phyloP scores from a whole-genome alignment of 1,140 invertebrate species.

The Zaprionus davidi region DNA sequence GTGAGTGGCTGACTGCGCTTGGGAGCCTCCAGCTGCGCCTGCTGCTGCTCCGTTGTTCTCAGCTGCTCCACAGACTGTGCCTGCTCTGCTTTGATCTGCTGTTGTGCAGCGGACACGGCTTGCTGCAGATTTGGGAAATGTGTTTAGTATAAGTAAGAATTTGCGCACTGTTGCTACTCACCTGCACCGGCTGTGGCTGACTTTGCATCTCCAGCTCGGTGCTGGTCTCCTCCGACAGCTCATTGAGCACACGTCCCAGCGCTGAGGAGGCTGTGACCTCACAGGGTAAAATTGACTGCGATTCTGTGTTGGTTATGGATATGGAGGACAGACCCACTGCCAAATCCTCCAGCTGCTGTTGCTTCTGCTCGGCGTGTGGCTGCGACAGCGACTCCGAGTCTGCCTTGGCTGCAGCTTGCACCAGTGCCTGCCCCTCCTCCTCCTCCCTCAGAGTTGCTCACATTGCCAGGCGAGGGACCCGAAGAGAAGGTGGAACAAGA shows the following conservation, averaged over 20 bases:
- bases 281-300: slow-evolving; percentile 66
- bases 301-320: slow-evolving; percentile 63
- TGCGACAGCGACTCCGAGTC: slow-evolving; percentile 20
- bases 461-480: slow-evolving; percentile 74
- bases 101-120: not conserved
- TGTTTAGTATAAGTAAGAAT: not conserved
- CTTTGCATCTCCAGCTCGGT: slow-evolving; percentile 55
- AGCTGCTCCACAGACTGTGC: not conserved
- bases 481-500: slow-evolving; percentile 83
- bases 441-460: slow-evolving; percentile 66
- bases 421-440: slow-evolving; percentile 43
- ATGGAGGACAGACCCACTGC: slow-evolving; percentile 76
- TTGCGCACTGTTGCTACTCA: slow-evolving; percentile 16
- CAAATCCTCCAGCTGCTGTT: slow-evolving; percentile 50
- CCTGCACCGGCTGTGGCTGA: slow-evolving; percentile 40
- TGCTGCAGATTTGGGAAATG: not conserved
- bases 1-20: slow-evolving; percentile 69
- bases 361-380: slow-evolving; percentile 4
- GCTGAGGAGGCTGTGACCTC: slow-evolving; percentile 71
- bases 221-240: slow-evolving; percentile 63
- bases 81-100: not conserved
- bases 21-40: not conserved
- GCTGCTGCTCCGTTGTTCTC: slow-evolving; percentile 7
- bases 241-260: slow-evolving; percentile 65
- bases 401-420: slow-evolving; percentile 23